These are phyloP conservation scores for Brachynemurus nebulosus DNA, from an alignment of 2,888 invertebrate species.

Conservation along the genomic window DNA sequence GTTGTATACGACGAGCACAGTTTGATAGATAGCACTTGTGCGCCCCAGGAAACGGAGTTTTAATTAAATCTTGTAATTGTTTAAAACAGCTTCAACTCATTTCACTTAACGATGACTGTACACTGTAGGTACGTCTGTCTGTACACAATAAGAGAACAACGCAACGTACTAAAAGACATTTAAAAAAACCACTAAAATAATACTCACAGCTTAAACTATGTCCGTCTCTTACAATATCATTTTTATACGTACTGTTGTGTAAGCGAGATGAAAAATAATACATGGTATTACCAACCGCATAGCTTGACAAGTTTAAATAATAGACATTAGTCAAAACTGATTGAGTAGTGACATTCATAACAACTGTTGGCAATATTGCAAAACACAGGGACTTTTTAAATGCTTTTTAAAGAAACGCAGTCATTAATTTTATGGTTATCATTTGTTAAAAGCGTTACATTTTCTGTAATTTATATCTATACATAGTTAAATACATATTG, in stretches of 20 bases:
- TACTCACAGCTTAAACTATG: too few relatives aligned
- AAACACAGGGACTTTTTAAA: too few relatives aligned
- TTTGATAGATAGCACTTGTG: slow-evolving; percentile 31
- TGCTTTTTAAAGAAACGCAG: too few relatives aligned
- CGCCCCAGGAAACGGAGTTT: slow-evolving; percentile 33
- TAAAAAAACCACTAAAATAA: slow-evolving; percentile 3
- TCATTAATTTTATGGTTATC: background rate
- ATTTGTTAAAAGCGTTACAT: background rate
- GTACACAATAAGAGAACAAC: too few relatives aligned
- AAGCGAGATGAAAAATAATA: too few relatives aligned
- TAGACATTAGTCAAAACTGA: slow-evolving; percentile 5
- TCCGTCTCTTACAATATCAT: too few relatives aligned
- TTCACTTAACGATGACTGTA: background rate
- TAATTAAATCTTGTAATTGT: slow-evolving; percentile 38
- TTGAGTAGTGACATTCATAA: slow-evolving; percentile 2
- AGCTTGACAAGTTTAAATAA: slow-evolving; percentile 2
- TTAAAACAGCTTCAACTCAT: slow-evolving; percentile 28
- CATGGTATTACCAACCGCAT: too few relatives aligned
- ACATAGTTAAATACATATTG: background rate
- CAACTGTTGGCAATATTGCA: background rate
- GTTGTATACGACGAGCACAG: too few relatives aligned
- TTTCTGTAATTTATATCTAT: background rate
- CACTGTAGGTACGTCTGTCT: too few relatives aligned
- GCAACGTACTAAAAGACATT: too few relatives aligned
- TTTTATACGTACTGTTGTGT: too few relatives aligned